Evolutionary conservation across 2,888 invertebrate species (phyloP), one percentile per base, ranked within the genome.

Genomic region (Cheilosia scutellata): DNA sequence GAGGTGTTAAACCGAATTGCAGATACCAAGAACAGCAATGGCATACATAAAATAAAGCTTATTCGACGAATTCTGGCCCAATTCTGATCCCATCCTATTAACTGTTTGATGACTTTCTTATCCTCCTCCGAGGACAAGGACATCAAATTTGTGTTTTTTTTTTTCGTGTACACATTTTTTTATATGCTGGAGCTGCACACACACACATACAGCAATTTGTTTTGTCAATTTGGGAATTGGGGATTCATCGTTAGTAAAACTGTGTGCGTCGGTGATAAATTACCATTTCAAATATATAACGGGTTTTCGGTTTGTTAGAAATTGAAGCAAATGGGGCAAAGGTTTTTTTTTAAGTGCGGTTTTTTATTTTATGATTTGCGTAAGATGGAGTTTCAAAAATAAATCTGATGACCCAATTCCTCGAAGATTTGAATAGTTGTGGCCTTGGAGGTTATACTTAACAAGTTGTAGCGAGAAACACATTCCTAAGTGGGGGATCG

Each of bases 31-130:
- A 71, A 37, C 29, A 70, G 16, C 9, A 9, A 57, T 29, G 20
- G 40, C 57, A 68, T 16, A 27, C 31, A 25, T 20, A 58, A 51
- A 31, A 5, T 47, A 76, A 80, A 76, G 58, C 65, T 76, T 37
- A 58, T 49, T 76, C 82, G 49, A 63, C 76, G 70, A 70, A 76
- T 82, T 82, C 55, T 49, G 62, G 51, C 51, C 13, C 49, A 29
- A 9, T 47, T 62, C 57, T 62, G 55, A 55, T 68, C 49, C 16
- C 33, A 58, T 76, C 70, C 70, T 65, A 76, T 70, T 70, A 82
- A 76, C 57, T 70, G 70, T 27, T 57, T 63, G 63, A 82, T 76
- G 76, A 65, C 76, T 76, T 65, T 58, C 70, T 82, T 76, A 82
- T 76, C 76, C 70, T 37, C 37, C 37, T 3, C 37, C 37, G 37